These are phyloP conservation scores for Halcyon malimbica DNA, from an alignment of 2,113 vertebrate species.

Conservation along the genomic window DNA sequence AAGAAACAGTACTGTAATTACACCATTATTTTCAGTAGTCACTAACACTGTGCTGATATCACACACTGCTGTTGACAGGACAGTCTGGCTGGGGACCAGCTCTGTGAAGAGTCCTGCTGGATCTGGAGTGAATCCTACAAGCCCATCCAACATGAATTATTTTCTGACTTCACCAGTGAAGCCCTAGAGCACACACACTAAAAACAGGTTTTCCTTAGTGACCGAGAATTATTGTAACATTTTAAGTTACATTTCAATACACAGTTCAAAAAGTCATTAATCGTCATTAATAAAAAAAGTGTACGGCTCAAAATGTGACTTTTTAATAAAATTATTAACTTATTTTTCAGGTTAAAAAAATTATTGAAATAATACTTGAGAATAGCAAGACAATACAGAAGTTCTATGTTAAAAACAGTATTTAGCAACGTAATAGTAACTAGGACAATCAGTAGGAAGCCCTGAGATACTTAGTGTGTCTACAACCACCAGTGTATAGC, in stretches of 20 bases:
- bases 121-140: background rate
- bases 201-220: constrained; percentile 11
- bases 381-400: background rate
- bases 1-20: background rate
- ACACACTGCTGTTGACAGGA: background rate
- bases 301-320: constrained; percentile 2
- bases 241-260: constrained; percentile 33
- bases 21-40: background rate
- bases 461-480: background rate
- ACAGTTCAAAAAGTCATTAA: background rate
- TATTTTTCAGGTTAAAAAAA: constrained; percentile 34
- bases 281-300: no score
- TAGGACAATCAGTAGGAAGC: background rate
- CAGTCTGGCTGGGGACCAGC: background rate
- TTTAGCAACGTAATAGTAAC: constrained; percentile 5
- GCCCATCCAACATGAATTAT: background rate
- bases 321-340: constrained; percentile 3
- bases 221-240: background rate
- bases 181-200: background rate
- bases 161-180: background rate
- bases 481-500: background rate
- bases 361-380: background rate
- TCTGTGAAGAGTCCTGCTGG: background rate
- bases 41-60: background rate
- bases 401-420: background rate